Evolutionary conservation across 2,888 invertebrate genomes (phyloP).

Genomic region (Prosopocoilus inquinatus): DNA sequence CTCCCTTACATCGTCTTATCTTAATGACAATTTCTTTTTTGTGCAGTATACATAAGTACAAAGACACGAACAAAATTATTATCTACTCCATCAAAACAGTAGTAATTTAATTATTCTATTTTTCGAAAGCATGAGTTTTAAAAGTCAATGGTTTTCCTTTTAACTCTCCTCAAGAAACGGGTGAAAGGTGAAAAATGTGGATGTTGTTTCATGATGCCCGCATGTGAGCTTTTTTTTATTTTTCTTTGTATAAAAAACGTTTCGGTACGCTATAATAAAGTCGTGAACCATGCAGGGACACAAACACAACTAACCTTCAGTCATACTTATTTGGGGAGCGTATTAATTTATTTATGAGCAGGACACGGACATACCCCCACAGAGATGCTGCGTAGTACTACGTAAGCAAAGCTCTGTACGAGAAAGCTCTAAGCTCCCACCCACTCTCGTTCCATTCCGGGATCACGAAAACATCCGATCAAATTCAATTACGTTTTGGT

Average conservation of each 20-base stretch:
- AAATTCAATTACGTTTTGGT: neutral
- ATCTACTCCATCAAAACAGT: too few species aligned
- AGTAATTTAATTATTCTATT: too few species aligned
- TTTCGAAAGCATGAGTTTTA: too few species aligned
- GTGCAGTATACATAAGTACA: too few species aligned
- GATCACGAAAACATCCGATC: neutral
- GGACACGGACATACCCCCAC: slow-evolving; percentile 14
- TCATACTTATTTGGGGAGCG: slow-evolving; percentile 25
- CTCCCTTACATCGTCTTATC: too few species aligned
- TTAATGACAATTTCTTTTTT: too few species aligned
- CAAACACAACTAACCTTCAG: slow-evolving; percentile 31
- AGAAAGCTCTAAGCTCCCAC: slow-evolving; percentile 15
- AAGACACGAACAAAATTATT: too few species aligned
- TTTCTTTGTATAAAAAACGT: neutral
- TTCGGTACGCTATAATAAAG: neutral
- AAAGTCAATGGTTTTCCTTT: too few species aligned
- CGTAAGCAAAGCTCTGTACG: slow-evolving; percentile 16
- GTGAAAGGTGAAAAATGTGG: too few species aligned
- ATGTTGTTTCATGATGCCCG: too few species aligned
- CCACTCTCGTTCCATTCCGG: slow-evolving; percentile 8
- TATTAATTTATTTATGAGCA: slow-evolving; percentile 10
- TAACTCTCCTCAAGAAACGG: too few species aligned
- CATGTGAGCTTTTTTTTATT: too few species aligned
- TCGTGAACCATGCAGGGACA: slow-evolving; percentile 23
- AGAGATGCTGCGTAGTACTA: slow-evolving; percentile 17